Evolutionary conservation across 2,888 invertebrate genomes (phyloP), one percentile per base, ranked within the genome.

Genomic region (Amphiduros pacificus): DNA sequence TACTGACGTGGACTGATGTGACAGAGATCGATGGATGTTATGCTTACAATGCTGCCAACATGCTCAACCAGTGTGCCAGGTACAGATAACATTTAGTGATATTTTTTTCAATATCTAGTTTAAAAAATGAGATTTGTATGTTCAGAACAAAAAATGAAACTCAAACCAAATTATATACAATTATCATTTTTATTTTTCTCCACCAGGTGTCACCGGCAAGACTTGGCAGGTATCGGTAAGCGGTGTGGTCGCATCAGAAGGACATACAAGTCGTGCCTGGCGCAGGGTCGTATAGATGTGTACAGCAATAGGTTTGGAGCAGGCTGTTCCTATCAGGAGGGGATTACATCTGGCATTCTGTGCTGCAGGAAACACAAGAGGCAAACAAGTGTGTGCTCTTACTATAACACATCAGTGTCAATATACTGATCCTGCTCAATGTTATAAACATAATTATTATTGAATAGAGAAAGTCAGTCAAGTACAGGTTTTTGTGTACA

Each of bases 1-100:
- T 74, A 61, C 59, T 81, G 22, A 76, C 74, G 28, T 78, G 78
- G 76, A 60, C 72, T 22, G 80, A 81, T 54, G 72, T 77, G 31
- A 72, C 75, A 17, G 73, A 75, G 51, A 64, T 77, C 17, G 63
- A 71, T 1, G 80, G 80, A 9, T 81, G 80, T 62, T 81, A 77
- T 62, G 80, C 78, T n/a, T 79, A 79, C 69, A 79, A 81, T 68
- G 79, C 75, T 24, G 79, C 75, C 27, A 78, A 74, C 61, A 62
- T 69, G 24, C 71, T 71, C 29, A 76, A 74, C 55, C 71, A 71
- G 55, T 81, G 80, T 69, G 67, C 64, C 58, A 77, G 76, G 80
- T 69, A 54, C 54, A 62, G 11, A n/a, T n/a, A n/a, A n/a, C n/a
- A n/a, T n/a, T n/a, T n/a, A n/a, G n/a, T n/a, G 17, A 36, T 36